Evolutionary conservation across 1,140 invertebrate genomes (phyloP), one percentile per base, ranked within the genome.

Genomic region (Drosophila pachea): DNA sequence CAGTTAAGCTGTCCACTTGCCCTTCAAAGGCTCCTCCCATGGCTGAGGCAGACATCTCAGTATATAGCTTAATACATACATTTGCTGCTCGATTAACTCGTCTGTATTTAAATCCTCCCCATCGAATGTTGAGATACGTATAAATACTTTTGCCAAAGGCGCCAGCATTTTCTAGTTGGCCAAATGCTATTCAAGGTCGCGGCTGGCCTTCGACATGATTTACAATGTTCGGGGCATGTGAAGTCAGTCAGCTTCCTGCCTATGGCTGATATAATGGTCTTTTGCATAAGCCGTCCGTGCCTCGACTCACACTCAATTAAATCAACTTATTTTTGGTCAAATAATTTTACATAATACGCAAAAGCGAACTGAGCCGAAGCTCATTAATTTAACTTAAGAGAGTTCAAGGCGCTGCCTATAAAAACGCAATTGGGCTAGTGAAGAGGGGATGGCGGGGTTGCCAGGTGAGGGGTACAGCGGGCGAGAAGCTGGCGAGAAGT

Each of bases 381-480:
- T 86, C 81, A 86, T 86, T 86, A 86, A 86, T 86, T 86, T 86
- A 86, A 86, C 81, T 86, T 86, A 86, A 64, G 76, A 81, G 67
- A 81, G 67, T 74, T 76, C 74, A 72, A 64, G 60, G 72, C 71
- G 38, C 38, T 11, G 38, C 11, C 9, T 9, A 9, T n/a, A n/a
- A 38, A 38, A 38, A 38, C 8, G 5, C 36, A 38, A 38, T 11
- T 9, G 36, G 35, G 35, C 7, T 36, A 9, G 3, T 2, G 35
- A 7, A 9, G 35, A 9, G 2, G 35, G 35, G 40, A 7, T 14
- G 40, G 40, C 65, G 60, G 81, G 76, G 69, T 66, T 78, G 64
- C 73, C 76, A 83, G 78, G 78, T 83, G 66, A 64, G 61, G 56
- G 66, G 42, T 14, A 61, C 16, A 49, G 43, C 14, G 7, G 42